A percentile compares a stretch with the other conserved stretches of the same genome.
phyloP scores from a whole-genome alignment of 2,113 vertebrate genomes.

The Suricata suricatta region DNA sequence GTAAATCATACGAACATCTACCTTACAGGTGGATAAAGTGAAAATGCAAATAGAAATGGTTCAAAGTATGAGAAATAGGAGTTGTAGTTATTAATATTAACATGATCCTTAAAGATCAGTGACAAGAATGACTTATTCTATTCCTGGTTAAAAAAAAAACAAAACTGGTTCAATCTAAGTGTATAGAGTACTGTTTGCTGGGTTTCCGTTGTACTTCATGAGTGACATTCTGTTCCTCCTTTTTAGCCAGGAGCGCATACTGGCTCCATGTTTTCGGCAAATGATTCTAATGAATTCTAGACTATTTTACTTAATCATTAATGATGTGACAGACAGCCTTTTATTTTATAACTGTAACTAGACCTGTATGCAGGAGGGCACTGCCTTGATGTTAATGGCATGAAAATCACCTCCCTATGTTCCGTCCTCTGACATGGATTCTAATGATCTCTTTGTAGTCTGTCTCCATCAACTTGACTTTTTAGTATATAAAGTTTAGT shows the following conservation, averaged over 20 bases:
- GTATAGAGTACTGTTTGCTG: neutral
- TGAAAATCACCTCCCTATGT: neutral
- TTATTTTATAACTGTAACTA: neutral
- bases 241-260: neutral
- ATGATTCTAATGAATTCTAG: neutral
- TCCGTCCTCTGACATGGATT: neutral
- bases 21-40: neutral
- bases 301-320: conserved; percentile 35
- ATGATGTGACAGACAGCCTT: neutral
- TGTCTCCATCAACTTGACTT: neutral
- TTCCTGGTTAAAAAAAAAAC: neutral
- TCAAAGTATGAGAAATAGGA: neutral
- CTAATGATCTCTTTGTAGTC: neutral
- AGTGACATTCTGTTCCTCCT: neutral
- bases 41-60: neutral
- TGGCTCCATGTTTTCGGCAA: neutral
- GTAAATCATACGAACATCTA: neutral
- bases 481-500: neutral
- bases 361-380: neutral
- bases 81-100: neutral
- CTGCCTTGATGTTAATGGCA: neutral
- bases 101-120: neutral
- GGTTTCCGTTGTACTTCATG: neutral
- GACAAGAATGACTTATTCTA: neutral
- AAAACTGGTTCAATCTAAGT: neutral